Base-by-base conservation (phyloP, 2,888 invertebrate species). In the Apomyelois bistriatella region DNA sequence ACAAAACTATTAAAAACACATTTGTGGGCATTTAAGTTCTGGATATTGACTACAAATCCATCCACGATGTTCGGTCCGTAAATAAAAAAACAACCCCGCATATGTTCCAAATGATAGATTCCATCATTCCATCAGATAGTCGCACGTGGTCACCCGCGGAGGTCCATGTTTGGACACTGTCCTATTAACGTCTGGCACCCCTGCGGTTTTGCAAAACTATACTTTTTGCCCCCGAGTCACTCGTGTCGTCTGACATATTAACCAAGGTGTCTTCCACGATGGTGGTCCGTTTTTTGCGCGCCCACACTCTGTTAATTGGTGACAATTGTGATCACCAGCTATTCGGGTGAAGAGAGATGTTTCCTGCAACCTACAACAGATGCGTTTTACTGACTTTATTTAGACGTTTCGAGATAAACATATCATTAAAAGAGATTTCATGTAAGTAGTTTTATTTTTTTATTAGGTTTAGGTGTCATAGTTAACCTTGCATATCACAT, bases 161-260 rank as follows among this genome's bases (percentile, higher is more conserved):
- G 83, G 82, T 77, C 80, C 64, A 58, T 86, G 82, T 86, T 86
- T 85, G 83, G 85, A 85, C 85, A 82, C 68, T 73, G 68, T 68
- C 68, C 73, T 72, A 77, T 77, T 78, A 73, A 67, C 66, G 59
- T 58, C 55, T 60, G 57, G 77, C 81, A 73, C 85, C 85, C 88
- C 86, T 79, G 85, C 64, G 78, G 87, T 74, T 84, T 75, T 68
- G 76, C 77, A 68, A 79, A 73, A 72, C 70, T 65, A 61, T 66
- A 59, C 66, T 73, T 74, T 79, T 80, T 83, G 76, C 76, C 64
- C 67, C 64, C 67, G 62, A 68, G 59, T 69, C 73, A 72, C 79
- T 79, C 67, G 73, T 85, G 87, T 88, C 88, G 88, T 79, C 86
- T 84, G 74, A 69, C 82, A 88, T 87, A 87, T 89, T 88, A 88